A percentile compares a stretch with the other conserved stretches of the same genome.
These are phyloP conservation scores for Epinephelus awoara DNA, from an alignment of 2,797 vertebrate genomes.

Conservation along the genomic window DNA sequence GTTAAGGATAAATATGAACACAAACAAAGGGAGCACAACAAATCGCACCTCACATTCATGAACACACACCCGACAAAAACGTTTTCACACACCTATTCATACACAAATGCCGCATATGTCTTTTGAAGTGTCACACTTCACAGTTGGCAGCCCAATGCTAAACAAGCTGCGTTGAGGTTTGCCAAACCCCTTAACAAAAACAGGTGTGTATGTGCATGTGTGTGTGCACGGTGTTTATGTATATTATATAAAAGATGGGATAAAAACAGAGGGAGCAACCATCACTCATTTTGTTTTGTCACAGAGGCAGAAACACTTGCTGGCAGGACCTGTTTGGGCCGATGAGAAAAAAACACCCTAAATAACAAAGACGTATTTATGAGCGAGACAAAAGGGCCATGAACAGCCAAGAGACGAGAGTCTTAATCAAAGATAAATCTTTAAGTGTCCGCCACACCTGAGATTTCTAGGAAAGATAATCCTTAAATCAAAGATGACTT, in stretches of 20 bases:
- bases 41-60: background rate
- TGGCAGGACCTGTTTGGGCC: constrained; percentile 38
- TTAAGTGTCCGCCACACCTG: background rate
- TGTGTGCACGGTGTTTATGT: constrained; percentile 5
- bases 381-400: background rate
- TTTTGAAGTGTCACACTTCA: constrained; percentile 15
- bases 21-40: background rate
- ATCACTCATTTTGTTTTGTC: constrained; percentile 9
- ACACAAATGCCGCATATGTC: background rate
- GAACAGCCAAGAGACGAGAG: constrained; percentile 1
- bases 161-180: constrained; percentile 4
- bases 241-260: constrained; percentile 20
- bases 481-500: background rate
- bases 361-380: constrained; percentile 16
- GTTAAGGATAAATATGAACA: background rate
- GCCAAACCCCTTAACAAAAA: constrained; percentile 42
- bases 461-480: background rate
- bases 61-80: background rate
- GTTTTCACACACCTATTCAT: constrained; percentile 7
- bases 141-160: constrained; percentile 6
- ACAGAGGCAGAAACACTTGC: constrained; percentile 2
- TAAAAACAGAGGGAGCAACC: constrained; percentile 6
- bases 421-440: background rate
- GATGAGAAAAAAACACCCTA: background rate
- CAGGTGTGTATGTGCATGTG: constrained; percentile 38